Conservation (phyloP, 2,888 invertebrate genomes). For the Thereva nobilitata region DNA sequence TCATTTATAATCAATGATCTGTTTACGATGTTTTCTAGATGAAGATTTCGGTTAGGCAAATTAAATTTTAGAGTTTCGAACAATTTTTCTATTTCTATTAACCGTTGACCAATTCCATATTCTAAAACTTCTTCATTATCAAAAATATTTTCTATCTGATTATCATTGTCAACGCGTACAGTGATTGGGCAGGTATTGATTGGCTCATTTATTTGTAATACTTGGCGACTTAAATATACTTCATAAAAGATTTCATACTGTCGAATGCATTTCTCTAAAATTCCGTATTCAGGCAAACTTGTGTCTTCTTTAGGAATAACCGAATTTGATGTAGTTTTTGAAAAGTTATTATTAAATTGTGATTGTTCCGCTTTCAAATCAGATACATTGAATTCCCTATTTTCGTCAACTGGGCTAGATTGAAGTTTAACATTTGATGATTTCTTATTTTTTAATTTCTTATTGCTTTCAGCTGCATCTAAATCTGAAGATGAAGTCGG, state of each 20-base stretch:
- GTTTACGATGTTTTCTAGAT: constrained; percentile 55
- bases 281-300: constrained; percentile 48
- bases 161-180: constrained; percentile 13
- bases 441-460: constrained; percentile 56
- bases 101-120: constrained; percentile 52
- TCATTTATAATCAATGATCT: constrained; percentile 36
- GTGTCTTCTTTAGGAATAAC: no score
- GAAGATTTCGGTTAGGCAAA: constrained; percentile 58
- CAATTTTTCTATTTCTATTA: constrained; percentile 55
- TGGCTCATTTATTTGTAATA: constrained; percentile 43
- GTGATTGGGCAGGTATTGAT: constrained; percentile 45
- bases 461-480: constrained; percentile 51
- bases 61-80: constrained; percentile 60
- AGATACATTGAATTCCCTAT: constrained; percentile 35
- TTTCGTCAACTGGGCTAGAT: constrained; percentile 48
- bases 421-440: constrained; percentile 52
- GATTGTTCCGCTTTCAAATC: background rate
- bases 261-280: constrained; percentile 64
- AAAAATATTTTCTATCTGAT: constrained; percentile 50
- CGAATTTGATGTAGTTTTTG: no score
- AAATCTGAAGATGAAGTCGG: constrained; percentile 55
- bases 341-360: no score
- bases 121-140: constrained; percentile 59
- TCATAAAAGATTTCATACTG: constrained; percentile 64
- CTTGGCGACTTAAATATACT: constrained; percentile 48